phyloP scores from a whole-genome alignment of 2,888 invertebrate species.

The Pteria penguin region DNA sequence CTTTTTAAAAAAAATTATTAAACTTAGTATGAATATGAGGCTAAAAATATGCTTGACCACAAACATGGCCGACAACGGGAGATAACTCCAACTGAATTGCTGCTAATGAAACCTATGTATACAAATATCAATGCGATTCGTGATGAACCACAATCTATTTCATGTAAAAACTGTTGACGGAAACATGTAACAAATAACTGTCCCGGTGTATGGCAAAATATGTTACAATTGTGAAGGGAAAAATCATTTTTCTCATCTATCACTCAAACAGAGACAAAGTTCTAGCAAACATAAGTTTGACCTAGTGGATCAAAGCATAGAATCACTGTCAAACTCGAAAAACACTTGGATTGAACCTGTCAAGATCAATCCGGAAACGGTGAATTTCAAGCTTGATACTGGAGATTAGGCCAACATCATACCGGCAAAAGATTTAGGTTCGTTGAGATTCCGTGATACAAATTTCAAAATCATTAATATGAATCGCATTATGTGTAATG shows the following conservation, averaged over 20 bases:
- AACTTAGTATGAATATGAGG: too few relatives aligned
- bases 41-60: too few relatives aligned
- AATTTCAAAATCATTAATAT: not conserved
- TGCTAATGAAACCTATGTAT: too few relatives aligned
- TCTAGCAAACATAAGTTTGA: not conserved
- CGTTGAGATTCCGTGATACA: not conserved
- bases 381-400: constrained; percentile 25
- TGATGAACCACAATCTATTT: not conserved
- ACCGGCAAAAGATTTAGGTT: not conserved
- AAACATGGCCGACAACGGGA: too few relatives aligned
- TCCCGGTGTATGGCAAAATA: constrained; percentile 33
- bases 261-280: not conserved
- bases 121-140: too few relatives aligned
- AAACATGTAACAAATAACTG: constrained; percentile 21
- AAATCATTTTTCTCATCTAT: constrained; percentile 21
- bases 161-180: constrained; percentile 32
- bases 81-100: too few relatives aligned
- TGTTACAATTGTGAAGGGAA: constrained; percentile 23
- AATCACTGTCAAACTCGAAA: not conserved
- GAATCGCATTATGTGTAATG: constrained; percentile 10
- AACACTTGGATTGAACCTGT: constrained; percentile 1
- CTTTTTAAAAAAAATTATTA: too few relatives aligned
- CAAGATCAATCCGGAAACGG: not conserved
- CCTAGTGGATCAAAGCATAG: not conserved
- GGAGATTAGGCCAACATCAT: constrained; percentile 32